A percentile compares a stretch with the other conserved stretches of the same genome.
Conservation (phyloP, 2,888 invertebrate genomes). For the Lithophane semibrunnea region DNA sequence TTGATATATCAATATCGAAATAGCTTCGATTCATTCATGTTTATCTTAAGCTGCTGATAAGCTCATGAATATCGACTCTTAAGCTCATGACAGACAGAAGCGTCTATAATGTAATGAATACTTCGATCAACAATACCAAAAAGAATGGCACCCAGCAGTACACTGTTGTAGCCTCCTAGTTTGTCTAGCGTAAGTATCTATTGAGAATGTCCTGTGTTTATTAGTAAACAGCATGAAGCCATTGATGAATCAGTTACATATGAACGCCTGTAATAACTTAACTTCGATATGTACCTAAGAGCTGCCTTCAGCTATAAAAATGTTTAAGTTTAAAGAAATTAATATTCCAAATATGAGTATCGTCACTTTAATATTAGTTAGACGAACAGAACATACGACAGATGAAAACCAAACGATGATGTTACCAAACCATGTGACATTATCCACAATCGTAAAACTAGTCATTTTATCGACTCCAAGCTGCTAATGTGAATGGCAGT, state of each 20-base stretch:
- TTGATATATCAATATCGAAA: background rate
- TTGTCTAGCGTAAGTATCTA: background rate
- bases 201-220: no score
- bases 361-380: background rate
- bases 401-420: background rate
- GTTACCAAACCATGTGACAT: conserved; percentile 37
- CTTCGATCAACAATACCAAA: no score
- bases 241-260: background rate
- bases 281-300: background rate
- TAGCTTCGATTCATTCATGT: no score
- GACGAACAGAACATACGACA: background rate
- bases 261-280: background rate
- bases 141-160: no score
- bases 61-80: background rate
- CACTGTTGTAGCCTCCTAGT: background rate
- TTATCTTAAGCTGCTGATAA: no score
- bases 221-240: background rate
- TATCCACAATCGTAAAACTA: conserved; percentile 36
- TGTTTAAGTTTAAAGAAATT: no score
- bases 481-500: background rate
- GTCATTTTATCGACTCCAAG: conserved; percentile 17
- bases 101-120: no score
- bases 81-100: background rate
- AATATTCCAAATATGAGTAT: background rate
- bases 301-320: no score